Conservation (phyloP, 2,797 vertebrate species). For the Chaenodraco wilsoni region DNA sequence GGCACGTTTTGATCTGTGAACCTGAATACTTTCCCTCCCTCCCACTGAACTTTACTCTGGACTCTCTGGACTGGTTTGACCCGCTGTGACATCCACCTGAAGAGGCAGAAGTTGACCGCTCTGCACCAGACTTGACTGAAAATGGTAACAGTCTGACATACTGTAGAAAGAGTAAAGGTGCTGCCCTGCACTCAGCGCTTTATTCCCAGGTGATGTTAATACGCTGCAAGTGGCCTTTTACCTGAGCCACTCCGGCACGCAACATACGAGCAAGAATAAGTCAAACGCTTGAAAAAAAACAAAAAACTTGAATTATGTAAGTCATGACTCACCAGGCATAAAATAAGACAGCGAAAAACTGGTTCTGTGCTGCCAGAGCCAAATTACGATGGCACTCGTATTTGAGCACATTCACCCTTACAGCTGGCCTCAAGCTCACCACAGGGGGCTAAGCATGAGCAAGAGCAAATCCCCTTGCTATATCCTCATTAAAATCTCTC, state of each 20-base stretch:
- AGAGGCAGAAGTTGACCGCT: constrained; percentile 27
- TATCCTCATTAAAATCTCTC: constrained; percentile 32
- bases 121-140: constrained; percentile 2
- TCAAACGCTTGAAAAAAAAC: constrained; percentile 72
- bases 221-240: constrained; percentile 48
- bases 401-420: constrained; percentile 40
- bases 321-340: constrained; percentile 77
- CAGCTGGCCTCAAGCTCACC: constrained; percentile 39
- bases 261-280: constrained; percentile 74
- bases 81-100: constrained; percentile 31
- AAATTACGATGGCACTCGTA: constrained; percentile 48
- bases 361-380: constrained; percentile 44
- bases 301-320: constrained; percentile 80
- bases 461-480: constrained; percentile 41
- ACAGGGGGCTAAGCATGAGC: constrained; percentile 34
- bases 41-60: constrained; percentile 35
- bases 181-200: constrained; percentile 15
- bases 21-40: constrained; percentile 45
- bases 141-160: constrained; percentile 38
- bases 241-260: constrained; percentile 35
- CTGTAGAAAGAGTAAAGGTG: constrained; percentile 32
- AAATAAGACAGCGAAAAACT: constrained; percentile 63
- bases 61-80: constrained; percentile 22
- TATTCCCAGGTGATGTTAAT: constrained; percentile 35
- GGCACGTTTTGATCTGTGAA: constrained; percentile 23